Percentiles rank a stretch among this genome's conserved stretches.
These are phyloP conservation scores for Teinopalpus imperialis DNA, from an alignment of 2,888 invertebrate genomes.

Conservation along the genomic window DNA sequence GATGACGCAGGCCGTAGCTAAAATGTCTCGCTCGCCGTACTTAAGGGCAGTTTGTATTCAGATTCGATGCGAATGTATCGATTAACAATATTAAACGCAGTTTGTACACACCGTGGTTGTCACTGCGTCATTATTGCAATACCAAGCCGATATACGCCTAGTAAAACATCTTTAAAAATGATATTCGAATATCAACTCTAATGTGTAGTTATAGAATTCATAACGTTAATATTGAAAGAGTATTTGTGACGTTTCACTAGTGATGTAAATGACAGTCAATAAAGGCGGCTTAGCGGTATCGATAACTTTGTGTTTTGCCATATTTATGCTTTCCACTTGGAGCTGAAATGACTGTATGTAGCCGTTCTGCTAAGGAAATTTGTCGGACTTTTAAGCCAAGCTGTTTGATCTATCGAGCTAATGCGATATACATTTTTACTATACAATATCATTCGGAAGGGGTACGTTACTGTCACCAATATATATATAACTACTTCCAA, in stretches of 20 bases:
- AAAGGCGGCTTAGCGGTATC: conserved; percentile 73
- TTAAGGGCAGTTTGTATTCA: conserved; percentile 56
- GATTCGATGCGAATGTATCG: conserved; percentile 51
- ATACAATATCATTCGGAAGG: too few species aligned
- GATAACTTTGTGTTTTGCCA: conserved; percentile 75
- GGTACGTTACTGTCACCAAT: too few species aligned
- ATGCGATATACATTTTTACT: too few species aligned
- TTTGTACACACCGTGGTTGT: conserved; percentile 55
- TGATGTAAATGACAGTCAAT: conserved; percentile 62
- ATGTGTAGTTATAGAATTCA: conserved; percentile 32
- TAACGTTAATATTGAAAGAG: conserved; percentile 29
- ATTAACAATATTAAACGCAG: conserved; percentile 63
- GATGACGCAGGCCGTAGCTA: conserved; percentile 31
- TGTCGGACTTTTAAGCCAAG: conserved; percentile 21
- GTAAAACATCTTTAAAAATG: conserved; percentile 38
- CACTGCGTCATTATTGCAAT: conserved; percentile 68
- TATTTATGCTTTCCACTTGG: conserved; percentile 72
- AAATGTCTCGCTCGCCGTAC: conserved; percentile 37
- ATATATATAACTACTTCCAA: too few species aligned
- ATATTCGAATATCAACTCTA: conserved; percentile 36
- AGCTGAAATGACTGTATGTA: conserved; percentile 57
- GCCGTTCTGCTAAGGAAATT: conserved; percentile 30
- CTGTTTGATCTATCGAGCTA: too few species aligned
- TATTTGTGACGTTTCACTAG: conserved; percentile 49
- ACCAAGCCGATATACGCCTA: conserved; percentile 48